phyloP scores from a whole-genome alignment of 2,797 vertebrate genomes.

The Podarcis siculus region DNA sequence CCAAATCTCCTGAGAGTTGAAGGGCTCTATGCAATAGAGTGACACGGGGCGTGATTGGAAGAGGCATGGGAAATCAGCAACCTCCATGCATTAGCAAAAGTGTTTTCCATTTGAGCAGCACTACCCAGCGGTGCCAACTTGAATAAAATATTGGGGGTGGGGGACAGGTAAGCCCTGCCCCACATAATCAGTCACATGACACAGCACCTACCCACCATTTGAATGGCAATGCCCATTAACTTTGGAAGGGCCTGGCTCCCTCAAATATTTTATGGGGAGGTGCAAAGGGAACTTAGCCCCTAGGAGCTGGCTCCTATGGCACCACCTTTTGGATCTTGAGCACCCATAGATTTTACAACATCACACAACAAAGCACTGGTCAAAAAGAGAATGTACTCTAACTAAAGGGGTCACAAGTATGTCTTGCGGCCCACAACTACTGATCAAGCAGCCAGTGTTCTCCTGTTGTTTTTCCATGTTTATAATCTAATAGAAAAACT shows the following conservation, averaged over 20 bases:
- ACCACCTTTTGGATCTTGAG: background rate
- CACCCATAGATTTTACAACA: background rate
- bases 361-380: background rate
- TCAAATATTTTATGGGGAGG: no score
- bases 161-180: no score
- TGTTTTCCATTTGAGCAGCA: background rate
- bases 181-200: no score
- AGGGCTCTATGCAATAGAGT: background rate
- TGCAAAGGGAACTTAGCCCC: no score
- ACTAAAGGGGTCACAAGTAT: background rate
- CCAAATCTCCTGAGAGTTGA: background rate
- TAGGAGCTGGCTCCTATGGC: no score
- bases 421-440: background rate
- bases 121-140: no score
- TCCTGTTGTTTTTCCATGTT: background rate
- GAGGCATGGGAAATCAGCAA: background rate
- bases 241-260: no score
- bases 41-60: background rate
- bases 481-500: background rate
- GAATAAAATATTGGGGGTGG: no score
- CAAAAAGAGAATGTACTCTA: background rate
- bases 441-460: background rate
- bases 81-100: background rate
- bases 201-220: no score
- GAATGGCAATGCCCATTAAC: no score